Evolutionary conservation across 2,888 invertebrate species (phyloP), one percentile per base, ranked within the genome.

Genomic region (Sphecodes monilicornis): DNA sequence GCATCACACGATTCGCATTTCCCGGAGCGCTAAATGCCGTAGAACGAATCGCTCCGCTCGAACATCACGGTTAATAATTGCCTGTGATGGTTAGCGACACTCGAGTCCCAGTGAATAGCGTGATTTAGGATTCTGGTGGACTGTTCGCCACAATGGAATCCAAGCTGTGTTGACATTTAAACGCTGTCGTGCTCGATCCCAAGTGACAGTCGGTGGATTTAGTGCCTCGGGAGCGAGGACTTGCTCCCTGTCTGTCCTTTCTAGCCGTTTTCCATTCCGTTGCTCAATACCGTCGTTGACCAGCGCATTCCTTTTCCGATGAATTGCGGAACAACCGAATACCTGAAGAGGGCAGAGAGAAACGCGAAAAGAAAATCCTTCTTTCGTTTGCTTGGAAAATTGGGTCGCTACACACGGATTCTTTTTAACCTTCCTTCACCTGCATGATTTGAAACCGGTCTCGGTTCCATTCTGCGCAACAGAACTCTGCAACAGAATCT

Each of bases 91-190:
- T n/a, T 57, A 54, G n/a, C 66, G 50, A 60, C 39, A 39, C 50
- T 66, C 46, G 41, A 13, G 10, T 22, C 66, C n/a, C 32, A 22
- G n/a, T 32, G 29, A n/a, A 29, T 16, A 50, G 57, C 77, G 41
- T 78, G 50, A 50, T 78, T 66, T 29, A 32, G 41, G 41, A 71
- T 78, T 50, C 68, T 8, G 70, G 22, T 41, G 69, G 16, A 50
- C 69, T 70, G 64, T 29, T 26, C 36, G 50, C 22, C 11, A 73
- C 80, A 68, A 79, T 68, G 43, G 66, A 54, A 54, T 64, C 73
- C 66, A 26, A 13, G 32, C 66, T 46, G 16, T 29, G 80, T 32
- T 81, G 79, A 81, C 79, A 81, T 81, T 79, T 81, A 79, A 81
- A 43, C 66, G 72, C 41, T 26, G 41, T 6, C 22, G 71, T 54